Evolutionary conservation across 2,113 vertebrate species (phyloP).

Genomic region (Notothenia rossii): DNA sequence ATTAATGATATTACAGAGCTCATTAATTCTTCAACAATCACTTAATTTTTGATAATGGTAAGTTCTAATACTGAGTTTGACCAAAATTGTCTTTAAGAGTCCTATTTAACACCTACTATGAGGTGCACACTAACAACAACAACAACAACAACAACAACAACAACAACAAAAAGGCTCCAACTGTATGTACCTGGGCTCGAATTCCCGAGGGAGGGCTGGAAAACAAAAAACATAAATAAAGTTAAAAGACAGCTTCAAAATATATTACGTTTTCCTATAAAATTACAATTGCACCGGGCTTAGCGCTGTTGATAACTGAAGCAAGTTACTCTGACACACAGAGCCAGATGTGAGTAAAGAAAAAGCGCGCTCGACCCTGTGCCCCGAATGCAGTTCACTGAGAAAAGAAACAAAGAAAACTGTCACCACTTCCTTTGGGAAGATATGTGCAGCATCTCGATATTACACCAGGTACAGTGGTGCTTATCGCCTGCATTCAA

Average conservation of each 20-base stretch:
- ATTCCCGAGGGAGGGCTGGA: slow-evolving; percentile 93
- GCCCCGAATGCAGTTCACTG: slow-evolving; percentile 21
- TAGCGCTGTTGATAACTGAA: neutral
- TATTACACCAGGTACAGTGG: neutral
- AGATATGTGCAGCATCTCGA: neutral
- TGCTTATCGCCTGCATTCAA: neutral
- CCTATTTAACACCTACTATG: too few species aligned
- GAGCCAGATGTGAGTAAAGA: neutral
- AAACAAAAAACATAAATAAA: slow-evolving; percentile 59
- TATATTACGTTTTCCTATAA: neutral
- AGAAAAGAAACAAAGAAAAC: slow-evolving; percentile 59
- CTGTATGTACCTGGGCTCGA: slow-evolving; percentile 91
- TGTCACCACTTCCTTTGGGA: slow-evolving; percentile 23
- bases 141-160: slow-evolving; percentile 11
- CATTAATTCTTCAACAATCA: neutral
- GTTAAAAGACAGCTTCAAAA: slow-evolving; percentile 5
- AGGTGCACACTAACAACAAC: too few species aligned
- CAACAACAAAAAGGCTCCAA: neutral
- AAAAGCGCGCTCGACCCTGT: slow-evolving; percentile 69
- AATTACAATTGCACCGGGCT: neutral
- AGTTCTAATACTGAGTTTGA: neutral
- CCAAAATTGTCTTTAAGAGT: too few species aligned
- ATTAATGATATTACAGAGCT: neutral
- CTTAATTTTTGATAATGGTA: neutral
- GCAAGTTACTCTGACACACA: neutral